Evolutionary conservation across 2,113 vertebrate species (phyloP).

Genomic region (Tautogolabrus adspersus): DNA sequence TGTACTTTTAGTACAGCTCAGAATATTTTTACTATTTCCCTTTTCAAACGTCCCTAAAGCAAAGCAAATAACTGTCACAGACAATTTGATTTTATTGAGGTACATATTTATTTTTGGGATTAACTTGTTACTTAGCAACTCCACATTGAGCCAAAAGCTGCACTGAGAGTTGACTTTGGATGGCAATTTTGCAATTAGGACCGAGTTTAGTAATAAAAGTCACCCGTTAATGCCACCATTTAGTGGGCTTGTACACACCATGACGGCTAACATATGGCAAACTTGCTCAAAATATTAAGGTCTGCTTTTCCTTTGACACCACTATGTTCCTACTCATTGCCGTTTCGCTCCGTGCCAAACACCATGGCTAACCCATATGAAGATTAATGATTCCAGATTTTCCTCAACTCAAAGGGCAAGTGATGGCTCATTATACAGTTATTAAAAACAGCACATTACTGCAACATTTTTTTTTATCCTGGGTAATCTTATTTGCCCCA

Average conservation of each 20-base stretch:
- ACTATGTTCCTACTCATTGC: slow-evolving; percentile 63
- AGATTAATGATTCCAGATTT: slow-evolving; percentile 80
- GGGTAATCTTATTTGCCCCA: slow-evolving; percentile 66
- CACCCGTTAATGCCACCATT: slow-evolving; percentile 65
- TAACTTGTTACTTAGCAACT: slow-evolving; percentile 77
- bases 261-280: slow-evolving; percentile 80
- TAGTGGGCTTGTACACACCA: slow-evolving; percentile 62
- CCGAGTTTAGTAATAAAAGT: slow-evolving; percentile 65
- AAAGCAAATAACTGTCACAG: slow-evolving; percentile 71
- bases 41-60: slow-evolving; percentile 46
- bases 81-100: slow-evolving; percentile 77
- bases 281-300: slow-evolving; percentile 63
- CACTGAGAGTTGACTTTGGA: slow-evolving; percentile 71
- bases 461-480: slow-evolving; percentile 73
- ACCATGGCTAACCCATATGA: slow-evolving; percentile 65
- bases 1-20: background rate
- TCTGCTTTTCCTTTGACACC: slow-evolving; percentile 63
- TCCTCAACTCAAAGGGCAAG: slow-evolving; percentile 63
- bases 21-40: slow-evolving; percentile 50
- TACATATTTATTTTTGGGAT: slow-evolving; percentile 77
- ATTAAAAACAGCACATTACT: slow-evolving; percentile 82
- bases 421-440: slow-evolving; percentile 73
- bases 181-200: slow-evolving; percentile 73
- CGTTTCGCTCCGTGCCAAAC: slow-evolving; percentile 63
- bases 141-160: slow-evolving; percentile 62